Evolutionary conservation across 2,888 invertebrate genomes (phyloP), one percentile per base, ranked within the genome.

Genomic region (Tridacna crocea): DNA sequence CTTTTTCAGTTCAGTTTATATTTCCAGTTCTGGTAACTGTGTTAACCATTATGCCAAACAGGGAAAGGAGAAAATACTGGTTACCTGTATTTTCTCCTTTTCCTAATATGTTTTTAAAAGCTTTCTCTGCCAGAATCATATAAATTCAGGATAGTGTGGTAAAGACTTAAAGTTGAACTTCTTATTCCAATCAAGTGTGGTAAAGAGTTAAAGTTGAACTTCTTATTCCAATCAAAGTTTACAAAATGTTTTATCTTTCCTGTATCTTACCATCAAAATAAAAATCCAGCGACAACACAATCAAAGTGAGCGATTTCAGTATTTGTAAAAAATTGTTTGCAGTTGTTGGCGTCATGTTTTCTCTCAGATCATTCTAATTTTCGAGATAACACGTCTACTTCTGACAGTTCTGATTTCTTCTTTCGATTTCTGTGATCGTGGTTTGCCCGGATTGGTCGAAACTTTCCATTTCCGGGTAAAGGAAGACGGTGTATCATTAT

Each of bases 401-500:
- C n/a, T 68, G 68, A 68, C 68, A 68, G 68, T 47, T 60, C 26
- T 66, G 36, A 6, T 47, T n/a, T 46, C 68, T 10, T 12, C 46
- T 68, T 68, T 68, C 46, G n/a, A 66, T 82, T 79, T 78, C 72
- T 82, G 75, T 85, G 88, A 85, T 90, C 91, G 91, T 91, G 91
- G 89, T 86, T 68, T 81, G 79, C 78, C 84, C 82, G 83, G 88
- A 91, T 91, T 91, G 90, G 90, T 79, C 72, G 63, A 73, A 78
- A 83, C n/a, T n/a, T 24, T 78, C 79, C 79, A 88, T 86, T 90
- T 91, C 91, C 91, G 90, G 91, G 90, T 89, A 46, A 46, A 36
- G n/a, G 11, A 24, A 68, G 19, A 46, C 68, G 68, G 68, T 68
- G 68, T n/a, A n/a, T 46, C 15, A n/a, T 24, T 68, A 68, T 24